These are phyloP conservation scores for Emydocephalus ijimae DNA, from an alignment of 2,113 vertebrate species.

Conservation along the genomic window DNA sequence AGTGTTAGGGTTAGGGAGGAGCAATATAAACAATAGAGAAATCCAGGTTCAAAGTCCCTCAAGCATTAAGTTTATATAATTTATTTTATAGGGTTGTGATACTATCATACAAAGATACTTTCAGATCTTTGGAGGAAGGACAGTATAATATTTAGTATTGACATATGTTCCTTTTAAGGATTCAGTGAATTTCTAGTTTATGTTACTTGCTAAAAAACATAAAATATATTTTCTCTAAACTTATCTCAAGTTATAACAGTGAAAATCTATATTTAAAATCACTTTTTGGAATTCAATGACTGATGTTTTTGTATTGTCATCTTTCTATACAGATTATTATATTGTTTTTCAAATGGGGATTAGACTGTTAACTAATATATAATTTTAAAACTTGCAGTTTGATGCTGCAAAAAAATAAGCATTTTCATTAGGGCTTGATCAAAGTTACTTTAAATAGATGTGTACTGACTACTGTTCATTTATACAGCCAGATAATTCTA, in stretches of 20 bases:
- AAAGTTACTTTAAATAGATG: background rate
- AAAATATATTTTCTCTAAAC: background rate
- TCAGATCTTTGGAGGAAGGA: background rate
- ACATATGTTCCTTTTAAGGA: background rate
- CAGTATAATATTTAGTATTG: background rate
- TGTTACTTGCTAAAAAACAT: background rate
- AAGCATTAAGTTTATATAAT: background rate
- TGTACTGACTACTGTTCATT: background rate
- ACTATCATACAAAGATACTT: background rate
- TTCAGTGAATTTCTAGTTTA: background rate
- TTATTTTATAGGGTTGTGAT: background rate
- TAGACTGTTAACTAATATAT: background rate
- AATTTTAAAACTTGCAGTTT: background rate
- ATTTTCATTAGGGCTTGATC: background rate
- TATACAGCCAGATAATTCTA: background rate
- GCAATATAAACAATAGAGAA: background rate
- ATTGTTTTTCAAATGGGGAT: background rate
- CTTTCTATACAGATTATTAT: background rate
- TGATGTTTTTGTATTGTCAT: conserved; percentile 5
- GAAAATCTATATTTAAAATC: conserved; percentile 2
- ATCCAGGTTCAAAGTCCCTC: background rate
- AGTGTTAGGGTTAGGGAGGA: background rate
- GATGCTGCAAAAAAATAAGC: background rate
- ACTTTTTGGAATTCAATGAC: background rate
- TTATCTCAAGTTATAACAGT: background rate